Evolutionary conservation across 2,888 invertebrate genomes (phyloP).

Genomic region (Axea sp.): DNA sequence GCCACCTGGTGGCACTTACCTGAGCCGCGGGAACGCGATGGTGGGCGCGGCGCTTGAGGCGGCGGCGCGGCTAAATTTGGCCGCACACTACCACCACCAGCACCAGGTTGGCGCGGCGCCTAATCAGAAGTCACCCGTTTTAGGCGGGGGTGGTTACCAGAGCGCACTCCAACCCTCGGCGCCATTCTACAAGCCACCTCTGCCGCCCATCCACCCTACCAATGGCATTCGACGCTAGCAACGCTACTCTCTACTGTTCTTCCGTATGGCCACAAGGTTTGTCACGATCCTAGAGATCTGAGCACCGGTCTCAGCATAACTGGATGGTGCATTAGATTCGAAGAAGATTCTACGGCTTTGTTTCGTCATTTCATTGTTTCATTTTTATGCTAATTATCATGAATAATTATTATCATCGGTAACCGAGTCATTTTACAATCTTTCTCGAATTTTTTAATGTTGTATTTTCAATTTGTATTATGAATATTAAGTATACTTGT

Average conservation of each 20-base stretch:
- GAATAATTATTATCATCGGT: too few relatives aligned
- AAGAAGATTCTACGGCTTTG: too few relatives aligned
- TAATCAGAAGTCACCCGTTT: constrained; percentile 47
- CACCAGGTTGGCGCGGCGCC: constrained; percentile 39
- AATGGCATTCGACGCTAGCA: constrained; percentile 67
- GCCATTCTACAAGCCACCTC: constrained; percentile 65
- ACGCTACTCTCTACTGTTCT: constrained; percentile 58
- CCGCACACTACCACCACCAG: constrained; percentile 57
- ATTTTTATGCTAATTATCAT: too few relatives aligned
- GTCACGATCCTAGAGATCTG: constrained; percentile 57
- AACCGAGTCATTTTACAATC: too few relatives aligned
- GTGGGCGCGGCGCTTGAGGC: constrained; percentile 53
- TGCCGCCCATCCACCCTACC: constrained; percentile 64
- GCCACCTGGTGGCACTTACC: constrained; percentile 40
- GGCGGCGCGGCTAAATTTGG: constrained; percentile 53
- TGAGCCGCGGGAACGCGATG: constrained; percentile 44
- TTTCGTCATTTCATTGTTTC: too few relatives aligned
- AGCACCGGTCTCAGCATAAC: constrained; percentile 20
- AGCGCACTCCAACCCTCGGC: constrained; percentile 55
- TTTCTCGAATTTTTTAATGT: too few relatives aligned
- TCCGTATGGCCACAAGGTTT: constrained; percentile 64
- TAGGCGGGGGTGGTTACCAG: constrained; percentile 64
- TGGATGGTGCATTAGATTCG: constrained; percentile 1
- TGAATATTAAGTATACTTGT: too few relatives aligned
- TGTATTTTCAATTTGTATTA: too few relatives aligned